Evolutionary conservation across 2,888 invertebrate genomes (phyloP).

Genomic region (Eilema caniola): DNA sequence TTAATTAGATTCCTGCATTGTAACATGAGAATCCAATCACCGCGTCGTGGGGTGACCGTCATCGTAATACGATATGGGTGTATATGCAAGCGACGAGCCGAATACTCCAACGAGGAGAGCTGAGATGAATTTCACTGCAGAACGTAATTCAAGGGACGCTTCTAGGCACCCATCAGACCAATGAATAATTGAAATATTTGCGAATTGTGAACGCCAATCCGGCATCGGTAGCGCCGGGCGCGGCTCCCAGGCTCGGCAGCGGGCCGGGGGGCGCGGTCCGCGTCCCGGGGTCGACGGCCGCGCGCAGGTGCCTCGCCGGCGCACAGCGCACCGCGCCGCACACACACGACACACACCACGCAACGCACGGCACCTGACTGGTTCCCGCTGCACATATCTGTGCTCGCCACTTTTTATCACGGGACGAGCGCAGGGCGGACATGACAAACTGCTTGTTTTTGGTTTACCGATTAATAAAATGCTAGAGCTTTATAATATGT

Average conservation of each 20-base stretch:
- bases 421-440: not conserved
- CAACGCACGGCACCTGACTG: slow-evolving; percentile 62
- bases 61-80: not conserved
- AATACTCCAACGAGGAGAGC: not conserved
- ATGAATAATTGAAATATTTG: not conserved
- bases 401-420: slow-evolving; percentile 33
- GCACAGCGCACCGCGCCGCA: slow-evolving; percentile 40
- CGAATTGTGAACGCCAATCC: not conserved
- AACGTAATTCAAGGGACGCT: not conserved
- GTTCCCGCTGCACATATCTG: slow-evolving; percentile 48
- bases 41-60: not conserved
- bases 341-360: slow-evolving; percentile 20
- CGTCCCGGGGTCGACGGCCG: slow-evolving; percentile 59
- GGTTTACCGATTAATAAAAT: not conserved
- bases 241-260: slow-evolving; percentile 27
- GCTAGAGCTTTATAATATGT: not conserved
- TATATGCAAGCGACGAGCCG: not conserved
- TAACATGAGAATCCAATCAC: slow-evolving; percentile 31
- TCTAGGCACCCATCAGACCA: not conserved
- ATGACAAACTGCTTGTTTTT: not conserved
- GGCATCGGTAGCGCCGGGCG: slow-evolving; percentile 16
- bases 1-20: slow-evolving; percentile 56
- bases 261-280: slow-evolving; percentile 10
- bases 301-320: slow-evolving; percentile 58
- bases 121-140: not conserved